Percentiles rank a stretch among this genome's conserved stretches.
These are phyloP conservation scores for Hycleus phaleratus DNA, from an alignment of 1,140 invertebrate species.

Conservation along the genomic window DNA sequence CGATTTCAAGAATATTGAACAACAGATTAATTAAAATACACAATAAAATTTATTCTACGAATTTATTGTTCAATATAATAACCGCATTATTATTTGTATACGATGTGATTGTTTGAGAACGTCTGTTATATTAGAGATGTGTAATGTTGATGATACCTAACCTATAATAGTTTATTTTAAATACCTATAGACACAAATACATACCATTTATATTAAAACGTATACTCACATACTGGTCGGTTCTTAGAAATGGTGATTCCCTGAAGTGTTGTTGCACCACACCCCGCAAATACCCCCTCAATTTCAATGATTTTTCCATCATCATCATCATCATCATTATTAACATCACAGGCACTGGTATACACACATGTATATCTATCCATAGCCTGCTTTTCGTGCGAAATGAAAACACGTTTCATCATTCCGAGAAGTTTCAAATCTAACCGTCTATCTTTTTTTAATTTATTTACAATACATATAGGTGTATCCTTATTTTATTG, in stretches of 20 bases:
- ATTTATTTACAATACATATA: not conserved
- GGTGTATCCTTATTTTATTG: not conserved
- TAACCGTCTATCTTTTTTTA: not conserved
- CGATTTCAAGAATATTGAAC: no score
- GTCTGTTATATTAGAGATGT: no score
- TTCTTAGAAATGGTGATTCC: constrained; percentile 23
- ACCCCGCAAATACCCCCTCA: not conserved
- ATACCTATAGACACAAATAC: constrained; percentile 4
- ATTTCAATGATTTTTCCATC: no score
- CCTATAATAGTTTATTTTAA: no score
- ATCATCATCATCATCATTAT: no score
- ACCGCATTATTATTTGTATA: no score
- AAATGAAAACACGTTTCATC: constrained; percentile 26
- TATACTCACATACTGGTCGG: no score
- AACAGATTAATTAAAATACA: no score
- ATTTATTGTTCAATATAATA: no score
- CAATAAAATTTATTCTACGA: no score
- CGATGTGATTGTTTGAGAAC: no score
- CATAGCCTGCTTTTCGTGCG: constrained; percentile 20
- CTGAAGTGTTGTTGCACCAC: constrained; percentile 17
- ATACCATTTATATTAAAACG: not conserved
- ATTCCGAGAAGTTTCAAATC: constrained; percentile 16
- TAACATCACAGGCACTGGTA: not conserved
- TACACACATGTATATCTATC: not conserved
- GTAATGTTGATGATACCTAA: no score